phyloP scores from a whole-genome alignment of 2,888 invertebrate species.

The Ormyrus pomaceus region DNA sequence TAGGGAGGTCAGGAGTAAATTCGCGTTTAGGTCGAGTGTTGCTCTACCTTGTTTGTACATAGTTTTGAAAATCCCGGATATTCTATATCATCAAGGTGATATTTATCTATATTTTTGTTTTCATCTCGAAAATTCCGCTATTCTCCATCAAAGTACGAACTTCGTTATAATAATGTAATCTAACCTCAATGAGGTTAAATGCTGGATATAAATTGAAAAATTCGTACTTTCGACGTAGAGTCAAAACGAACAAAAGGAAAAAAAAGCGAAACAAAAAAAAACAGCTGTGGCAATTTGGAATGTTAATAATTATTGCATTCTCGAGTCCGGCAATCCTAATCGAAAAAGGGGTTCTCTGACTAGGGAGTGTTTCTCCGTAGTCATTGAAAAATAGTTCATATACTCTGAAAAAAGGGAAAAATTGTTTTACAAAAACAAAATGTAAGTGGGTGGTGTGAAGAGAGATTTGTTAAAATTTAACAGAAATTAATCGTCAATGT shows the following conservation, averaged over 20 bases:
- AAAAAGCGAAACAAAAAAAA: constrained; percentile 39
- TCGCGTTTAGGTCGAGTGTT: constrained; percentile 47
- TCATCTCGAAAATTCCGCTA: constrained; percentile 50
- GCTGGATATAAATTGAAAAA: constrained; percentile 37
- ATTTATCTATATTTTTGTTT: constrained; percentile 54
- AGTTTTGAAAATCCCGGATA: constrained; percentile 44
- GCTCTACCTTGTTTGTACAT: constrained; percentile 55
- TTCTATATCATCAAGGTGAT: constrained; percentile 57
- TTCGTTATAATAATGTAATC: constrained; percentile 6
- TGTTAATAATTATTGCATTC: constrained; percentile 52
- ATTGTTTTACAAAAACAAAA: constrained; percentile 67
- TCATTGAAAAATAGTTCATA: constrained; percentile 60
- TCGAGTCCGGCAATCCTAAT: constrained; percentile 28
- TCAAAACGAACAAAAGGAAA: constrained; percentile 36
- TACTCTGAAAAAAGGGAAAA: constrained; percentile 57
- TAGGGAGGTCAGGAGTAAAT: constrained; percentile 33
- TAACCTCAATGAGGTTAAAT: constrained; percentile 56
- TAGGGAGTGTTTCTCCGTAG: constrained; percentile 44
- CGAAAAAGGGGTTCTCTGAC: constrained; percentile 16
- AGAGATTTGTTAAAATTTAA: constrained; percentile 74
- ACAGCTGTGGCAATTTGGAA: constrained; percentile 49
- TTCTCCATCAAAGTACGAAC: constrained; percentile 45
- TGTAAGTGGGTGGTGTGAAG: constrained; percentile 58
- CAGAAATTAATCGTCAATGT: constrained; percentile 73
- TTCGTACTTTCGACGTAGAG: constrained; percentile 52